Evolutionary conservation across 2,113 vertebrate species (phyloP).

Genomic region (Triplophysa siluroides): DNA sequence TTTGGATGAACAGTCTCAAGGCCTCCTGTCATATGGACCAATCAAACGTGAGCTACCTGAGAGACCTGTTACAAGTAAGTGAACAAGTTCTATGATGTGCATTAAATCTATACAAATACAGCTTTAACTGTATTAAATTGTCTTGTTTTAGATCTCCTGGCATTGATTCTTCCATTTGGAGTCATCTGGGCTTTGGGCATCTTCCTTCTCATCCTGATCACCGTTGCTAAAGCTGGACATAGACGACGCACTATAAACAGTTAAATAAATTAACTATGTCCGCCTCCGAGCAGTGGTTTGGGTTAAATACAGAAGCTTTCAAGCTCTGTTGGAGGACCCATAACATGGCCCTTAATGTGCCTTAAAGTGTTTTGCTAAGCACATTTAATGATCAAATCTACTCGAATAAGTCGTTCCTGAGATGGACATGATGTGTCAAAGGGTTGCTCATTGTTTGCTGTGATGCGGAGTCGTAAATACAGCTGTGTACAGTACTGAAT

Average conservation of each 20-base stretch:
- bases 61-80: slow-evolving; percentile 55
- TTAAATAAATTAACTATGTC: slow-evolving; percentile 30
- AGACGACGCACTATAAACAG: slow-evolving; percentile 41
- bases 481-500: slow-evolving; percentile 2
- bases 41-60: slow-evolving; percentile 64
- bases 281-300: not conserved
- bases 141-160: slow-evolving; percentile 57
- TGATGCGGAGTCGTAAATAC: not conserved
- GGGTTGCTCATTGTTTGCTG: not conserved
- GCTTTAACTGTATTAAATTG: not conserved
- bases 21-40: slow-evolving; percentile 73
- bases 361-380: not conserved
- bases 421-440: not conserved
- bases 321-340: not conserved
- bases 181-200: slow-evolving; percentile 64
- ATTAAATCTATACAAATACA: not conserved
- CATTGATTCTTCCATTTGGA: slow-evolving; percentile 63
- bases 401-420: not conserved
- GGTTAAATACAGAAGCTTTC: not conserved
- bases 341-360: not conserved
- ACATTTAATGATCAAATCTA: not conserved
- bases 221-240: slow-evolving; percentile 64
- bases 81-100: not conserved
- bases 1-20: slow-evolving; percentile 44
- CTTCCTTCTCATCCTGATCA: slow-evolving; percentile 68